phyloP scores from a whole-genome alignment of 2,888 invertebrate species.

The Acrocyrtus sp. region DNA sequence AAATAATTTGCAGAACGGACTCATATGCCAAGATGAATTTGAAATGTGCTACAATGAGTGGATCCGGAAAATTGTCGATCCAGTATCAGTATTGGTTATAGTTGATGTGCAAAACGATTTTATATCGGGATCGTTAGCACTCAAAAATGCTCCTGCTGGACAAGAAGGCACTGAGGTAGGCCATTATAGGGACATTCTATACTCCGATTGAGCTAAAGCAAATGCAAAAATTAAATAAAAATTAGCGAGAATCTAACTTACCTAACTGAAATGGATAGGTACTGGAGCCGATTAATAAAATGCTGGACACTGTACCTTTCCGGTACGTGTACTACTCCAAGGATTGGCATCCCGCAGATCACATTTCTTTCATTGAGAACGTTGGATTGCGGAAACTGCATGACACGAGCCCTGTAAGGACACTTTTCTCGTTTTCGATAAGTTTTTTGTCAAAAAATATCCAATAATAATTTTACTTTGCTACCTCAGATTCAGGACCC shows the following conservation, averaged over 20 bases:
- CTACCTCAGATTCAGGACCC: constrained; percentile 71
- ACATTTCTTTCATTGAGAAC: constrained; percentile 97
- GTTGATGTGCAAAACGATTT: constrained; percentile 99
- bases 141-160: constrained; percentile 91
- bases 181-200: background rate
- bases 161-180: constrained; percentile 86
- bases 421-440: constrained; percentile 11
- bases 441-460: too few relatives aligned
- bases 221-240: too few relatives aligned
- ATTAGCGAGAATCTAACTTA: too few relatives aligned
- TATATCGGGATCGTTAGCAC: constrained; percentile 91
- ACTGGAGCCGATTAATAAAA: constrained; percentile 88
- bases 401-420: constrained; percentile 70
- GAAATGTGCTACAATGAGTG: constrained; percentile 88
- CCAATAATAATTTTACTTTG: constrained; percentile 4
- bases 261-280: too few relatives aligned
- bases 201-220: background rate
- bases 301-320: constrained; percentile 83
- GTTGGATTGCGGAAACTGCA: constrained; percentile 80
- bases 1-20: constrained; percentile 43
- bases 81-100: constrained; percentile 87
- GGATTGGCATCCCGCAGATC: constrained; percentile 97
- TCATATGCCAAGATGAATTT: constrained; percentile 75
- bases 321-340: constrained; percentile 91
- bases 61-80: constrained; percentile 86